Percentiles rank a stretch among this genome's conserved stretches.
Evolutionary conservation across 2,113 vertebrate species (phyloP).

Genomic region (Peromyscus californicus): DNA sequence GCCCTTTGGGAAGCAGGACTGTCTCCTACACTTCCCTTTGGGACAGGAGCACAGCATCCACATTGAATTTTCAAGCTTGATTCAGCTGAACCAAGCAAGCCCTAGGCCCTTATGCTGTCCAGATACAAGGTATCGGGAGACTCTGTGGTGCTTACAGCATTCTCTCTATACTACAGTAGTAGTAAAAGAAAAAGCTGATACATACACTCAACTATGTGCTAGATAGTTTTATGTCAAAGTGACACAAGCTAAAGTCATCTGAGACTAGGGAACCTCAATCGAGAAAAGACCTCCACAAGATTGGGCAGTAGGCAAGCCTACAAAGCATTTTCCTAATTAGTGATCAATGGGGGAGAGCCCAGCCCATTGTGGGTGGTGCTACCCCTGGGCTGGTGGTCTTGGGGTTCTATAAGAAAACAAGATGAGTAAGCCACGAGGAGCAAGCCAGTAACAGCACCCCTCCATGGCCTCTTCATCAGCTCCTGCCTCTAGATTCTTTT

Average conservation of each 20-base stretch:
- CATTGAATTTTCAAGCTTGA: not conserved
- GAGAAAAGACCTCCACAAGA: not conserved
- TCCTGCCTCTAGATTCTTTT: not conserved
- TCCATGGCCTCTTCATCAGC: not conserved
- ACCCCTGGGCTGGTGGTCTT: not conserved
- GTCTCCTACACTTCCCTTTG: not conserved
- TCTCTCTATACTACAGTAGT: not conserved
- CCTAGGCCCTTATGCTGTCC: not conserved
- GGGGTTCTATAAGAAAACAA: not conserved
- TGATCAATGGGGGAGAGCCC: not conserved
- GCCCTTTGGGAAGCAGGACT: not conserved
- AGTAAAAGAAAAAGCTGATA: not conserved
- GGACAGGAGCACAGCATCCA: not conserved
- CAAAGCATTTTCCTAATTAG: not conserved
- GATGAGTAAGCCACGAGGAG: not conserved
- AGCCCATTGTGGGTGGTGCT: not conserved
- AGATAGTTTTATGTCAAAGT: not conserved
- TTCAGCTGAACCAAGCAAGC: not conserved
- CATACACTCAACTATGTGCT: not conserved
- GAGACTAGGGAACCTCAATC: not conserved
- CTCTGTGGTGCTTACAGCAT: not conserved
- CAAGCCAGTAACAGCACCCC: not conserved
- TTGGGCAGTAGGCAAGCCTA: not conserved
- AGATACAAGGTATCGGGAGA: not conserved
- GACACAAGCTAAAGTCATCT: not conserved